These are phyloP conservation scores for Amblyjoppa fuscipennis DNA, from an alignment of 2,888 invertebrate species.

Conservation along the genomic window DNA sequence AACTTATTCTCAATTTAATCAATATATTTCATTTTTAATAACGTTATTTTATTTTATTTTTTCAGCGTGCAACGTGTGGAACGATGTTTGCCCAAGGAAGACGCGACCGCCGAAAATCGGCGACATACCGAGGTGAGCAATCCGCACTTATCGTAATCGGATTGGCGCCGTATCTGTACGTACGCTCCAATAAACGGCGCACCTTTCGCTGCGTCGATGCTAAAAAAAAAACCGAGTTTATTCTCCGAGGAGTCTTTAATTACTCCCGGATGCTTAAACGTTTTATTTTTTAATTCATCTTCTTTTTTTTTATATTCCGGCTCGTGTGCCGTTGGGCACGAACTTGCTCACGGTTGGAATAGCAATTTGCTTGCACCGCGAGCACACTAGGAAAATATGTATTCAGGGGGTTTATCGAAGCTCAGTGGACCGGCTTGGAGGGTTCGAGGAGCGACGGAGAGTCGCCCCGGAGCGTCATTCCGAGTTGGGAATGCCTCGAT, in stretches of 20 bases:
- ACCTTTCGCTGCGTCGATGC: neutral
- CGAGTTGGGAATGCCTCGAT: slow-evolving; percentile 64
- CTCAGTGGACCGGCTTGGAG: slow-evolving; percentile 21
- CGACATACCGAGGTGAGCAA: slow-evolving; percentile 80
- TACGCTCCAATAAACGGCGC: neutral
- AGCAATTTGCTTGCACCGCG: slow-evolving; percentile 17
- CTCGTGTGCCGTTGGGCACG: neutral
- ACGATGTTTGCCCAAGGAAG: slow-evolving; percentile 76
- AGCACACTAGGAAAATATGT: slow-evolving; percentile 21
- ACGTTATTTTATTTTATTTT: slow-evolving; percentile 39
- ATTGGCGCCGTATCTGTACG: neutral
- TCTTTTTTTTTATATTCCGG: neutral
- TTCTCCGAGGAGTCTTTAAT: neutral
- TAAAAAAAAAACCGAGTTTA: neutral
- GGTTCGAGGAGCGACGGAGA: neutral
- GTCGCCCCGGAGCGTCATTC: slow-evolving; percentile 21
- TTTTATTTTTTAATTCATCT: neutral
- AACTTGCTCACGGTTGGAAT: slow-evolving; percentile 4
- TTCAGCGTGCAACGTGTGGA: slow-evolving; percentile 80
- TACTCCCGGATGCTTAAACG: neutral
- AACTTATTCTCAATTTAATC: neutral
- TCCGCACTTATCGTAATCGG: neutral
- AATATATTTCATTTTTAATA: neutral
- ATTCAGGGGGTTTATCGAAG: slow-evolving; percentile 37
- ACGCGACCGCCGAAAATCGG: slow-evolving; percentile 81